These are phyloP conservation scores for Chironomus tepperi DNA, from an alignment of 1,140 invertebrate species.

Conservation along the genomic window DNA sequence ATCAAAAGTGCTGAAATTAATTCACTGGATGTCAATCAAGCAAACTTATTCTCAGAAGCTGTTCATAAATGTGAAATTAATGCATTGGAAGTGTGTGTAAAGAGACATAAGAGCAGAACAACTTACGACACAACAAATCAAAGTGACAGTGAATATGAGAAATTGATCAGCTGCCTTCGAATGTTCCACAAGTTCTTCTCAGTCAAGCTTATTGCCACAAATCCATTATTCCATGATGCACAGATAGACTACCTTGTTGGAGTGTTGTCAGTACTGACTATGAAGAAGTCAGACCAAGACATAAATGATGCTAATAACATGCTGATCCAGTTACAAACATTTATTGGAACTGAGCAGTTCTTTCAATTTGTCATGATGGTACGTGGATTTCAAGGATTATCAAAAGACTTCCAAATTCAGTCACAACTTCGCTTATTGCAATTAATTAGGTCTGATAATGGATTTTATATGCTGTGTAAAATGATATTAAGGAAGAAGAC, in stretches of 20 bases:
- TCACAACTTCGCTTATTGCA: constrained; percentile 32
- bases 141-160: background rate
- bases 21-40: background rate
- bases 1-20: background rate
- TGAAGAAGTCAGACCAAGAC: background rate
- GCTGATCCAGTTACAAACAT: background rate
- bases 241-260: background rate
- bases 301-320: background rate
- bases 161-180: background rate
- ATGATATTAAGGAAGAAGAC: constrained; percentile 28
- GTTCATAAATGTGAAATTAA: background rate
- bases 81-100: background rate
- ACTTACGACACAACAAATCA: background rate
- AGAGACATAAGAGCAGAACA: background rate
- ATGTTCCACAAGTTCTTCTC: background rate
- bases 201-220: background rate
- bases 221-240: background rate
- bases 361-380: constrained; percentile 29
- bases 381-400: constrained; percentile 30
- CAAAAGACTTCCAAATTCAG: constrained; percentile 27
- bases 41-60: background rate
- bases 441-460: constrained; percentile 29
- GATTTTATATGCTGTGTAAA: constrained; percentile 32
- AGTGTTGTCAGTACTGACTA: background rate
- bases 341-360: background rate